Evolutionary conservation across 2,888 invertebrate genomes (phyloP), one percentile per base, ranked within the genome.

Genomic region (Noctua fimbriata): DNA sequence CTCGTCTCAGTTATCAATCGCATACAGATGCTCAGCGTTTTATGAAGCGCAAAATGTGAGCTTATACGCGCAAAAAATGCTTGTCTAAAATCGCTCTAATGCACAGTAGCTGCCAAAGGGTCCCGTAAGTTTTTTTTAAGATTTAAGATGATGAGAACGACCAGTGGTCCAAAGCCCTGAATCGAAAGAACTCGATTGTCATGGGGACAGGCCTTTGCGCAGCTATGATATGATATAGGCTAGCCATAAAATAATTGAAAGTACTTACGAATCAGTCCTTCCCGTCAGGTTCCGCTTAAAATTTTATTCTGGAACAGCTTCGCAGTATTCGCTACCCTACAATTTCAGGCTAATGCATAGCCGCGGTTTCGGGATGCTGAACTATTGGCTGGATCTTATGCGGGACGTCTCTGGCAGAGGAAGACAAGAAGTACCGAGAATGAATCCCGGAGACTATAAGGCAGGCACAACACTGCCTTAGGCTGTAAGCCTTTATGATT

Each of bases 361-460:
- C 7, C 16, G 24, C 14, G 28, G 4, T 47, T 49, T 36, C 24
- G 0, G 5, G 36, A 16, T 52, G 72, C 32, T n/a, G 72, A 1
- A 55, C 44, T 18, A 44, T 36, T 4, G 81, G 32, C 36, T 72
- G 73, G 18, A 52, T 12, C 44, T 44, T 71, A 1, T 44, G 81
- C 0, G 76, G 4, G 3, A 14, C 63, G 18, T 73, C 52, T 74
- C 66, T 79, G 2, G 76, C 28, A 49, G 28, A n/a, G 21, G 41
- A 70, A 47, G 74, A 67, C 5, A 83, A 55, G 1, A 84, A 49
- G 18, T 80, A 52, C 32, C 85, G 76, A 18, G 87, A 80, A 44
- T 85, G 85, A 5, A 85, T 86, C n/a, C 87, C 87, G 7, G 84
- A 65, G 0, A 85, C 87, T 41, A 85, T 86, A 0, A 85, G 73